Conservation (phyloP, 1,140 invertebrate genomes). For the Anthonomus grandis region DNA sequence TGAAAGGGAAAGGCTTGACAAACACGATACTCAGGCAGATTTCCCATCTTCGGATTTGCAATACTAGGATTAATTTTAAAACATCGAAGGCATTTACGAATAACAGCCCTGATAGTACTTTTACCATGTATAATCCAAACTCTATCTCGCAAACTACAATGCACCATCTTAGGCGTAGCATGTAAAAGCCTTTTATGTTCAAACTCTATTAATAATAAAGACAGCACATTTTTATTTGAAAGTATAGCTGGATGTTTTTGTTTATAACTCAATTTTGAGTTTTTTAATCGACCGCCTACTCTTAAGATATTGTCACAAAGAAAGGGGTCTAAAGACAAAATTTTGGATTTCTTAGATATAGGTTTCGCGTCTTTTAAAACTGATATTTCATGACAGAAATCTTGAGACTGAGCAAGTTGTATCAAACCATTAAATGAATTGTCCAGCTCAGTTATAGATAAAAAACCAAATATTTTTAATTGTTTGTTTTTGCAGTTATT, state of each 20-base stretch:
- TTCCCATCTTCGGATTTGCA: no score
- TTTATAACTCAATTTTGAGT: slow-evolving; percentile 30
- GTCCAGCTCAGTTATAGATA: slow-evolving; percentile 3
- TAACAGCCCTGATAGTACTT: neutral
- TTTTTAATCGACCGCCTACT: slow-evolving; percentile 46
- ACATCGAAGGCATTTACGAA: neutral
- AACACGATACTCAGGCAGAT: no score
- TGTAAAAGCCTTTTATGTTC: neutral
- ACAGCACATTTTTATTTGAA: slow-evolving; percentile 3
- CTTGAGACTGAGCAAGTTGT: neutral
- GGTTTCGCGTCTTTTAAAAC: neutral
- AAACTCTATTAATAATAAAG: neutral
- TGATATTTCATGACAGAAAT: slow-evolving; percentile 11
- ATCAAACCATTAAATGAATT: neutral
- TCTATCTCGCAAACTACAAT: neutral
- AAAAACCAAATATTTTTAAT: neutral
- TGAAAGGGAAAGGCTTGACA: neutral
- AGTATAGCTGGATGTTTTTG: slow-evolving; percentile 40
- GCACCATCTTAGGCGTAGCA: neutral
- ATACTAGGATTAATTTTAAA: no score
- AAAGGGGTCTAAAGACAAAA: slow-evolving; percentile 39
- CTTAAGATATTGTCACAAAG: slow-evolving; percentile 45
- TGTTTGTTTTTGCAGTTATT: neutral
- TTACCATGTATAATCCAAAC: slow-evolving; percentile 4
- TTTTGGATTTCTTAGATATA: neutral